Evolutionary conservation across 2,888 invertebrate genomes (phyloP), one percentile per base, ranked within the genome.

Genomic region (Graphium colonna): DNA sequence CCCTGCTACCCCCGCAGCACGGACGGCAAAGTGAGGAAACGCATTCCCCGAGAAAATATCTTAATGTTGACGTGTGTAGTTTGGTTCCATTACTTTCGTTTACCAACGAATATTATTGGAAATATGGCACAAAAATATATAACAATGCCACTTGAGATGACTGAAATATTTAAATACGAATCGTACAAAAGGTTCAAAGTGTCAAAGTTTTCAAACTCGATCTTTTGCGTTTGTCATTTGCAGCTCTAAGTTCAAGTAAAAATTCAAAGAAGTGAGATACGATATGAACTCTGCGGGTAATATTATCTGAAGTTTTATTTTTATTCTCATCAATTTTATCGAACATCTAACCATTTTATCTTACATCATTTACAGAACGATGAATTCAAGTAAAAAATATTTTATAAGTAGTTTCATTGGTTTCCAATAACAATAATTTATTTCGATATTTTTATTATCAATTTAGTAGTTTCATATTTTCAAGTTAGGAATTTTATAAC

Each of bases 151-250:
- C n/a, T n/a, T n/a, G n/a, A n/a, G n/a, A n/a, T n/a, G n/a, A n/a
- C n/a, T n/a, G n/a, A 49, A 49, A 49, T 49, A 49, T 49, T 49
- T 40, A 49, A 49, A 43, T 48, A 48, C 28, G 42, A 43, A 47
- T 43, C 31, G 47, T 43, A 52, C 48, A 31, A 47, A 39, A 51
- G 36, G 46, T 52, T 47, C 42, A 46, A 52, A 52, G 46, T 52
- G 48, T 48, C 47, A 47, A 48, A 52, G 47, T 47, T 48, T 48
- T 47, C 42, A 43, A 52, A 52, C 38, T 52, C 47, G 7, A 43
- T 43, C 52, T 48, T 52, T 48, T 52, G 42, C 52, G 52, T 43
- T 48, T 48, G 52, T 52, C 47, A 52, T 52, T 52, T 48, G 52
- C 52, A 52, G 52, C 42, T 52, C 38, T 48, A 52, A 52, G 47